These are phyloP conservation scores for Papilio polyxenes DNA, from an alignment of 1,140 invertebrate genomes.

Conservation along the genomic window DNA sequence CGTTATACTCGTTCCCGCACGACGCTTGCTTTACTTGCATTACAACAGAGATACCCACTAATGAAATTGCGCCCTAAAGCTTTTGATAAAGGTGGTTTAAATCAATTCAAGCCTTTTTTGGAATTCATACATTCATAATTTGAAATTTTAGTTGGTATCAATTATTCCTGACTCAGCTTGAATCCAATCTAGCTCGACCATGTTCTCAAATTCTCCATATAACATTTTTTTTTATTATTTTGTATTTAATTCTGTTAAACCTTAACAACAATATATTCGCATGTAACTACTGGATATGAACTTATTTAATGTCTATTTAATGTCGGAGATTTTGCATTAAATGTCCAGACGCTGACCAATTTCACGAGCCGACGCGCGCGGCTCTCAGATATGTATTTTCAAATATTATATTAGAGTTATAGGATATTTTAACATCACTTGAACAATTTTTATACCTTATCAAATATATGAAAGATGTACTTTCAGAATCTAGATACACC, in stretches of 20 bases:
- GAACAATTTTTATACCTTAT: background rate
- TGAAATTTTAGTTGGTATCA: background rate
- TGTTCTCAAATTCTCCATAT: background rate
- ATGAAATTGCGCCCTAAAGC: background rate
- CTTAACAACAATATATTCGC: background rate
- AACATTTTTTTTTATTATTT: background rate
- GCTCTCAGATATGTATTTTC: background rate
- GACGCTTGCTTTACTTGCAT: too few relatives aligned
- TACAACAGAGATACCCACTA: too few relatives aligned
- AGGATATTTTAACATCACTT: background rate
- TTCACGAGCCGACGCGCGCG: conserved; percentile 51
- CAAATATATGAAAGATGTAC: background rate
- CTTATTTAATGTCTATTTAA: conserved; percentile 38
- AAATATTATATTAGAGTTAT: background rate
- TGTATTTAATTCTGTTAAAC: background rate
- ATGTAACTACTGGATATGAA: background rate
- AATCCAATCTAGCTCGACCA: background rate
- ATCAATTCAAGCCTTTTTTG: background rate
- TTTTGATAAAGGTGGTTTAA: background rate
- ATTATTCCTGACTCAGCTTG: background rate
- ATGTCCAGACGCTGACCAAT: conserved; percentile 50
- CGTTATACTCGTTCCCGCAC: too few relatives aligned
- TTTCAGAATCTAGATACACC: background rate
- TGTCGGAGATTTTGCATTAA: conserved; percentile 46
- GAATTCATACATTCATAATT: background rate